Evolutionary conservation across 2,797 vertebrate species (phyloP).

Genomic region (Picus viridis): DNA sequence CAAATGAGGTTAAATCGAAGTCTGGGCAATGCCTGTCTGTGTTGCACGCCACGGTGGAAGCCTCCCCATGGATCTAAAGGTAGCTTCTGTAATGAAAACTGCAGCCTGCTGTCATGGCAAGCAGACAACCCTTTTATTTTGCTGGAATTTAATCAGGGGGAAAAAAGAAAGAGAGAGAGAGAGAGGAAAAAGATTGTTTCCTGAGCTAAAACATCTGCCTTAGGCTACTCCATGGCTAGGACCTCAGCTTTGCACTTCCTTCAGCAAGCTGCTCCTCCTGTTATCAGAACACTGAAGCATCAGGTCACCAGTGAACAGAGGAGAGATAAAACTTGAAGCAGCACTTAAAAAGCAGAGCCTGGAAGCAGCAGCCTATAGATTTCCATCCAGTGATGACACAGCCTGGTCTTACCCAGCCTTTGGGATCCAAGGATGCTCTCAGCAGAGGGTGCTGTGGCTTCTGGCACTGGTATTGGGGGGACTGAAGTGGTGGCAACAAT

Average conservation of each 20-base stretch:
- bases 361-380: not conserved
- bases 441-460: not conserved
- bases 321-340: not conserved
- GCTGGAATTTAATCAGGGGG: not conserved
- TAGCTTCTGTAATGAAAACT: not conserved
- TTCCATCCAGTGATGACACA: not conserved
- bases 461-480: not conserved
- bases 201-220: not conserved
- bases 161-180: not conserved
- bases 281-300: not conserved
- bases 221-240: not conserved
- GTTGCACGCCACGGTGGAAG: accelerated
- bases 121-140: not conserved
- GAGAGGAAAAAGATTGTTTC: not conserved
- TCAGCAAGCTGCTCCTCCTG: not conserved
- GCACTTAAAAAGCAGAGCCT: not conserved
- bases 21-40: not conserved
- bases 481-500: not conserved
- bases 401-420: not conserved
- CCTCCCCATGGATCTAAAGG: not conserved
- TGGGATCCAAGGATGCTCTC: not conserved
- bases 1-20: not conserved
- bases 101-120: not conserved
- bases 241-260: not conserved
- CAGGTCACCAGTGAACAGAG: not conserved